These are phyloP conservation scores for Lasaia peninsularis DNA, from an alignment of 1,140 invertebrate species.

Conservation along the genomic window DNA sequence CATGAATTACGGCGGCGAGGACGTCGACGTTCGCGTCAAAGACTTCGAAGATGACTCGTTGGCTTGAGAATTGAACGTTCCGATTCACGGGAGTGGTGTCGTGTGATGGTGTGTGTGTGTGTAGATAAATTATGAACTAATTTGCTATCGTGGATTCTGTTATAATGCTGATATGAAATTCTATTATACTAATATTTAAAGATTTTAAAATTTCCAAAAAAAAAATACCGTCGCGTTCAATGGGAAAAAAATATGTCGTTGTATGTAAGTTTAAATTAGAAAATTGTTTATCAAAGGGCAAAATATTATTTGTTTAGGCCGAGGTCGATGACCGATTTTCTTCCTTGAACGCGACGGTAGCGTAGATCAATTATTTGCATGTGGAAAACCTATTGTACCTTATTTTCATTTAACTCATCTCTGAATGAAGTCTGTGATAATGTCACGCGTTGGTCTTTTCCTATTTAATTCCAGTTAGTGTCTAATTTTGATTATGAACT, in stretches of 20 bases:
- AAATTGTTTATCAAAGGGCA: no score
- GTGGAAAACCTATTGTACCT: conserved; percentile 1
- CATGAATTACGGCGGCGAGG: conserved; percentile 48
- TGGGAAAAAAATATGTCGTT: not conserved
- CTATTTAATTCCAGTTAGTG: conserved; percentile 11
- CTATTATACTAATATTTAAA: conserved; percentile 1
- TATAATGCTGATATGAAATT: conserved; percentile 2
- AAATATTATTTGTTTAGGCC: no score
- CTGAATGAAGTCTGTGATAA: conserved; percentile 44
- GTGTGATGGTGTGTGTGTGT: not conserved
- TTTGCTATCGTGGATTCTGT: conserved; percentile 2
- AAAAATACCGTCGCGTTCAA: not conserved
- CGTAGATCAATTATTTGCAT: conserved; percentile 2
- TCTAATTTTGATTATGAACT: not conserved
- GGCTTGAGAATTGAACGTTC: conserved; percentile 15
- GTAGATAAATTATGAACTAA: conserved; percentile 6
- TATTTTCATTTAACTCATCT: conserved; percentile 11
- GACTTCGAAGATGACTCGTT: conserved; percentile 67
- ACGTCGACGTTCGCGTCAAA: conserved; percentile 19
- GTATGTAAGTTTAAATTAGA: no score
- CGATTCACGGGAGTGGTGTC: not conserved
- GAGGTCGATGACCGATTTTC: not conserved
- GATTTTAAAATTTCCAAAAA: not conserved
- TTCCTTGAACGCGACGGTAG: not conserved
- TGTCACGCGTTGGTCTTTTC: conserved; percentile 33